Conservation (phyloP, 2,797 vertebrate genomes). For the Diglossa cyanea region DNA sequence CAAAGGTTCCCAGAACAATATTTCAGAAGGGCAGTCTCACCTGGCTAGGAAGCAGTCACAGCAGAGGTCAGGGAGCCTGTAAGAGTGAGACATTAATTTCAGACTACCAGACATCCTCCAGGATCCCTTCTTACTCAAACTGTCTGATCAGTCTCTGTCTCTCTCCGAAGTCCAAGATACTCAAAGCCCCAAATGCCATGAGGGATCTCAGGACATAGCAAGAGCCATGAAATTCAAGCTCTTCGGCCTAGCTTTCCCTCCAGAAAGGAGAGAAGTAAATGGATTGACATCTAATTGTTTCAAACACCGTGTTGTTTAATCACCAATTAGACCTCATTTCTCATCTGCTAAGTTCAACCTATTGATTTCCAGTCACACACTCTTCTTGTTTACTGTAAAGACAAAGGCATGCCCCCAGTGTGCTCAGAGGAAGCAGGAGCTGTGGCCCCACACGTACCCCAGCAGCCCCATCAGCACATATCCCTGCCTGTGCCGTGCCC, state of each 20-base stretch:
- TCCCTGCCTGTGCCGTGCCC: neutral
- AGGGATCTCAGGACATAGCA: neutral
- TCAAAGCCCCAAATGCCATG: neutral
- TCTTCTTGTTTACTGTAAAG: neutral
- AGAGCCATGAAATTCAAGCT: neutral
- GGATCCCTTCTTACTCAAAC: neutral
- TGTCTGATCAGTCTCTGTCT: neutral
- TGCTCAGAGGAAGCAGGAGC: neutral
- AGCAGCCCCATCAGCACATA: neutral
- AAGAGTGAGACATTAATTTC: neutral
- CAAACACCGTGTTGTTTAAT: neutral
- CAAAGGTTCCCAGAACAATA: neutral
- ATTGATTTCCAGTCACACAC: constrained; percentile 1
- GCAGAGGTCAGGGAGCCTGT: neutral
- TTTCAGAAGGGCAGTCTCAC: neutral
- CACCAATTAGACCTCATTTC: constrained; percentile 45
- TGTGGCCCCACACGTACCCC: neutral
- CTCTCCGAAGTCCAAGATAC: neutral
- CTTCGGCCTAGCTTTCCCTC: neutral
- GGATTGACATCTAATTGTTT: neutral
- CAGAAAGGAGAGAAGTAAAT: neutral
- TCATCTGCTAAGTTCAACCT: constrained; percentile 20
- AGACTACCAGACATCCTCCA: neutral
- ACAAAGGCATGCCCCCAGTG: neutral
- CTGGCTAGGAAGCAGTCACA: neutral